phyloP scores from a whole-genome alignment of 2,888 invertebrate genomes.

The Prosapia bicincta region DNA sequence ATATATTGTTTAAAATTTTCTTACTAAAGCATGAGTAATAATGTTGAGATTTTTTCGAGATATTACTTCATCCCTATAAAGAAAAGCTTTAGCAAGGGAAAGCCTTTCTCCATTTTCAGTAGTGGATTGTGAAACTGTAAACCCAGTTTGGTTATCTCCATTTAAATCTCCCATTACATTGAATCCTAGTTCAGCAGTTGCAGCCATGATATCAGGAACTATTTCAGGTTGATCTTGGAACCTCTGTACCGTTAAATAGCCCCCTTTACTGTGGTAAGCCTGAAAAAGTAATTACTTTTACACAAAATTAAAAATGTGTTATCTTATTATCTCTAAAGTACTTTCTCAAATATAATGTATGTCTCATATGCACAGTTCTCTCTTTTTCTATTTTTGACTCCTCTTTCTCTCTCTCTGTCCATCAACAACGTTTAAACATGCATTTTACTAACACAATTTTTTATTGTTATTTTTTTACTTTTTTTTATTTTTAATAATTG shows the following conservation, averaged over 20 bases:
- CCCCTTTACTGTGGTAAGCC: constrained; percentile 65
- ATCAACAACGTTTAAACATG: too few species aligned
- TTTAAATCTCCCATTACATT: constrained; percentile 64
- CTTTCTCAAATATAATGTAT: too few species aligned
- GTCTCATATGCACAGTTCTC: too few species aligned
- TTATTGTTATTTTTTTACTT: too few species aligned
- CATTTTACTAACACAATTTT: too few species aligned
- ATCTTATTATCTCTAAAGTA: too few species aligned
- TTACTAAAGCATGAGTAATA: constrained; percentile 9
- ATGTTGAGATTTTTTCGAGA: constrained; percentile 18
- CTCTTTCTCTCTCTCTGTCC: too few species aligned
- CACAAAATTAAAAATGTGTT: too few species aligned
- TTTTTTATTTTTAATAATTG: too few species aligned
- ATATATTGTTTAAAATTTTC: background rate
- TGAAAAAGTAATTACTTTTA: too few species aligned
- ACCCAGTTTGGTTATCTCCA: constrained; percentile 72
- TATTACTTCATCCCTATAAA: constrained; percentile 10
- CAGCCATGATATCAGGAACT: constrained; percentile 64
- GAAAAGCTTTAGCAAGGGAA: constrained; percentile 9
- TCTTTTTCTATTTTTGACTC: too few species aligned
- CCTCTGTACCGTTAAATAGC: constrained; percentile 69
- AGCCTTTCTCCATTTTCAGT: constrained; percentile 58
- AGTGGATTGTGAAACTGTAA: constrained; percentile 73
- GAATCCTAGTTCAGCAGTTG: constrained; percentile 68
- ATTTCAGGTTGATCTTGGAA: constrained; percentile 68